Conservation (phyloP, 2,888 invertebrate species). For the Plagodis pulveraria region DNA sequence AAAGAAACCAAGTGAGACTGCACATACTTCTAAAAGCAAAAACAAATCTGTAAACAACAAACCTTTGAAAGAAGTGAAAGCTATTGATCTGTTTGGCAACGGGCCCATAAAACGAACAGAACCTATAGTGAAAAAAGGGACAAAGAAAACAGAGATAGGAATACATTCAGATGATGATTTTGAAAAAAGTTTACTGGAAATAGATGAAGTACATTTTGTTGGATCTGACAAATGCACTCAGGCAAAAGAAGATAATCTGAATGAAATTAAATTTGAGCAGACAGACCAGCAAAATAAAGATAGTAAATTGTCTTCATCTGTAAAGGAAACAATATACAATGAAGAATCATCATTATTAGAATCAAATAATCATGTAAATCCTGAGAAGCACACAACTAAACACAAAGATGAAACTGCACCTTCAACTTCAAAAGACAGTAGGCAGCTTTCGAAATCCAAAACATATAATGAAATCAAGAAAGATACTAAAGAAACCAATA, state of each 20-base stretch:
- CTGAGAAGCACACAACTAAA: constrained; percentile 1
- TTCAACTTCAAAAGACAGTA: constrained; percentile 2
- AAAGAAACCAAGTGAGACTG: constrained; percentile 63
- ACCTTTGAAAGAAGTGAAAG: constrained; percentile 68
- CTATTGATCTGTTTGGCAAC: constrained; percentile 86
- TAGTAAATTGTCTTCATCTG: constrained; percentile 1
- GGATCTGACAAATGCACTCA: background rate
- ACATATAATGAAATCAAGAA: constrained; percentile 40
- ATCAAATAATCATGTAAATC: background rate
- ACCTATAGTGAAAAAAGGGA: constrained; percentile 71
- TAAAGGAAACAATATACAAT: background rate
- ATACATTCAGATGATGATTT: constrained; percentile 89
- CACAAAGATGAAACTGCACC: background rate
- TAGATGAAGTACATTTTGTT: constrained; percentile 81
- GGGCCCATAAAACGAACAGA: constrained; percentile 85
- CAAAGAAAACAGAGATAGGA: constrained; percentile 76
- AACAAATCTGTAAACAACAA: constrained; percentile 48
- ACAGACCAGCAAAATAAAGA: constrained; percentile 11
- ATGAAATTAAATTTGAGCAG: constrained; percentile 39
- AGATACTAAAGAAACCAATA: constrained; percentile 48
- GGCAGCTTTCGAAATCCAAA: constrained; percentile 21
- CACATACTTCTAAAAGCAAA: constrained; percentile 43
- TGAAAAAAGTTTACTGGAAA: constrained; percentile 86
- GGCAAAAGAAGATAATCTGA: no score
- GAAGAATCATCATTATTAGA: background rate